Evolutionary conservation across 2,888 invertebrate genomes (phyloP).

Genomic region (Teleogryllus oceanicus): DNA sequence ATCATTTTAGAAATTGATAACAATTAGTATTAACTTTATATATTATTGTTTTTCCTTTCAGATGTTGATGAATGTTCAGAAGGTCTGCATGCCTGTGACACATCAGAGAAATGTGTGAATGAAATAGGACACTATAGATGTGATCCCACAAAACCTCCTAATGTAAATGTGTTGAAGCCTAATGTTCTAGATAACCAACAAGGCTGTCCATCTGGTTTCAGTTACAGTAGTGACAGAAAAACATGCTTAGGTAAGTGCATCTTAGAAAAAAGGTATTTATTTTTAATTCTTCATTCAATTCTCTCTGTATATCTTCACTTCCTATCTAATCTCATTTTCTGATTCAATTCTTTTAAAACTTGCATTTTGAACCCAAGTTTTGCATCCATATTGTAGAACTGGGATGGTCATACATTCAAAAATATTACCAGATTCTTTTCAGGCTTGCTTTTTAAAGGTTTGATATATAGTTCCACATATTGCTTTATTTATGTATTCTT

Average conservation of each 20-base stretch:
- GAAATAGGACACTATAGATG: conserved; percentile 53
- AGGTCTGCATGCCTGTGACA: conserved; percentile 51
- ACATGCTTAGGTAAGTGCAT: conserved; percentile 30
- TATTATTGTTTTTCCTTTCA: conserved; percentile 48
- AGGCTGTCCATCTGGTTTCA: conserved; percentile 45
- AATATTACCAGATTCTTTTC: no score
- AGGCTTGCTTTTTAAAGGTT: no score
- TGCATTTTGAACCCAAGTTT: no score
- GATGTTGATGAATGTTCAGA: conserved; percentile 61
- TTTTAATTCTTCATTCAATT: no score
- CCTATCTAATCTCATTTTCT: no score
- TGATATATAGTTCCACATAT: no score
- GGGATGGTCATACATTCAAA: no score
- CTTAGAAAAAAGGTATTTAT: neutral
- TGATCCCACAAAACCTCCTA: conserved; percentile 35
- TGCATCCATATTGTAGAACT: no score
- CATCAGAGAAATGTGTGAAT: conserved; percentile 41
- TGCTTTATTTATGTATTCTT: no score
- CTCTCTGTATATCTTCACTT: no score
- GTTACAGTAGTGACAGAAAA: conserved; percentile 39
- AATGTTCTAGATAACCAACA: conserved; percentile 33
- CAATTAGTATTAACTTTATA: neutral
- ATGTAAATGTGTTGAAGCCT: neutral
- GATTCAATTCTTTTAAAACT: no score
- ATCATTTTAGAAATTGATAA: no score